phyloP scores from a whole-genome alignment of 2,797 vertebrate species.

The Sebastes taczanowskii region DNA sequence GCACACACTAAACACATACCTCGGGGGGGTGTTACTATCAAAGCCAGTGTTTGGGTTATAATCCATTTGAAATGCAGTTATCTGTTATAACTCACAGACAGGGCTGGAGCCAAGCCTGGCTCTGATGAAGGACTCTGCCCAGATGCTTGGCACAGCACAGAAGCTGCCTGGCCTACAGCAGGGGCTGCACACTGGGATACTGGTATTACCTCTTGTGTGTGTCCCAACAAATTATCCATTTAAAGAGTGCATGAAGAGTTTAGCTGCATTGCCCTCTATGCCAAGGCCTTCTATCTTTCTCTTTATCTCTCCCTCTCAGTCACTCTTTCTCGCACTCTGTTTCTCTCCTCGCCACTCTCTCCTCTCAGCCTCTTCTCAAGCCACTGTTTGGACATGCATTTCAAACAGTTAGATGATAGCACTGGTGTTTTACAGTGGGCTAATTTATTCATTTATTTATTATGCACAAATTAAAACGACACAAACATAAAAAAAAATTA shows the following conservation, averaged over 20 bases:
- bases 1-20: slow-evolving; percentile 63
- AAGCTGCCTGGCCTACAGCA: slow-evolving; percentile 67
- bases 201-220: slow-evolving; percentile 62
- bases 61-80: slow-evolving; percentile 76
- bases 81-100: slow-evolving; percentile 68
- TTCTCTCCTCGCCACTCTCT: background rate
- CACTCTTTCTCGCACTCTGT: background rate
- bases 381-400: slow-evolving; percentile 24
- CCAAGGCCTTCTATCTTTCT: slow-evolving; percentile 7
- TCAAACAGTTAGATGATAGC: slow-evolving; percentile 29
- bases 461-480: too few species aligned
- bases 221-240: slow-evolving; percentile 70
- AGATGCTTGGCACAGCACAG: slow-evolving; percentile 71
- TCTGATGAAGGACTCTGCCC: slow-evolving; percentile 62
- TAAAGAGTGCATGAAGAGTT: slow-evolving; percentile 55
- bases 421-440: slow-evolving; percentile 1
- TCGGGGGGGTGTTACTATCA: slow-evolving; percentile 70
- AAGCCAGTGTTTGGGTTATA: slow-evolving; percentile 69
- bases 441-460: background rate
- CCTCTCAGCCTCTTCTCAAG: background rate
- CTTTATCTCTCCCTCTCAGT: slow-evolving; percentile 18
- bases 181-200: slow-evolving; percentile 62
- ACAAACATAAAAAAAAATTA: too few species aligned
- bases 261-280: slow-evolving; percentile 15
- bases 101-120: slow-evolving; percentile 63